phyloP scores from a whole-genome alignment of 2,113 vertebrate genomes.

The Actenoides lindsayi region DNA sequence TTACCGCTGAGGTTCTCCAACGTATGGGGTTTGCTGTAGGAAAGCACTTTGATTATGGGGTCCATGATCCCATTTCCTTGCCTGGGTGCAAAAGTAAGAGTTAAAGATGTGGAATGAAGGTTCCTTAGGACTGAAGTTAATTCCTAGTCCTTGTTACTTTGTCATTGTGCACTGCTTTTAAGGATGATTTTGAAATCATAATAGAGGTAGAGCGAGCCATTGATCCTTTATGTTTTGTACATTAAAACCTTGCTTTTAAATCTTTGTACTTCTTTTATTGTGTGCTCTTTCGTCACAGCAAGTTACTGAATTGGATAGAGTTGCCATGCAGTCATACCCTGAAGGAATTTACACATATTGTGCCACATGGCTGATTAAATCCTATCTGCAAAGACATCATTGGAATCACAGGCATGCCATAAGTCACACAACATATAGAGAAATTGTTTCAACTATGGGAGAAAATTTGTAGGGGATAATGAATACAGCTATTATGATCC shows the following conservation, averaged over 20 bases:
- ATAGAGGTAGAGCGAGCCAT: too few species aligned
- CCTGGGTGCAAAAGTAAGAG: neutral
- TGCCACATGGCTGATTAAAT: neutral
- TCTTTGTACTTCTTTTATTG: neutral
- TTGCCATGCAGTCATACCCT: neutral
- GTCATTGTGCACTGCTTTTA: neutral
- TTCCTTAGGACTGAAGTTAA: neutral
- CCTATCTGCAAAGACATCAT: neutral
- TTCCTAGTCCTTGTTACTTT: neutral
- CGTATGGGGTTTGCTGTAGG: fast-evolving
- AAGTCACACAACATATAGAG: neutral
- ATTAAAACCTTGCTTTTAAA: neutral
- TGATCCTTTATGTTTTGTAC: neutral
- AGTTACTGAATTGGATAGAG: neutral
- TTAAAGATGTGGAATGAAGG: neutral
- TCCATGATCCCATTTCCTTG: fast-evolving
- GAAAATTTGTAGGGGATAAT: neutral
- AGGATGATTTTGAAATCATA: neutral
- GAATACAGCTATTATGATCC: conserved; percentile 29
- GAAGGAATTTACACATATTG: neutral
- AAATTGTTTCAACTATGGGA: neutral
- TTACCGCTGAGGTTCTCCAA: neutral
- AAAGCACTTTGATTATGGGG: neutral
- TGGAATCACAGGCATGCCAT: neutral
- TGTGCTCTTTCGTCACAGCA: neutral